Evolutionary conservation across 2,797 vertebrate species (phyloP).

Genomic region (Sebastes minor): DNA sequence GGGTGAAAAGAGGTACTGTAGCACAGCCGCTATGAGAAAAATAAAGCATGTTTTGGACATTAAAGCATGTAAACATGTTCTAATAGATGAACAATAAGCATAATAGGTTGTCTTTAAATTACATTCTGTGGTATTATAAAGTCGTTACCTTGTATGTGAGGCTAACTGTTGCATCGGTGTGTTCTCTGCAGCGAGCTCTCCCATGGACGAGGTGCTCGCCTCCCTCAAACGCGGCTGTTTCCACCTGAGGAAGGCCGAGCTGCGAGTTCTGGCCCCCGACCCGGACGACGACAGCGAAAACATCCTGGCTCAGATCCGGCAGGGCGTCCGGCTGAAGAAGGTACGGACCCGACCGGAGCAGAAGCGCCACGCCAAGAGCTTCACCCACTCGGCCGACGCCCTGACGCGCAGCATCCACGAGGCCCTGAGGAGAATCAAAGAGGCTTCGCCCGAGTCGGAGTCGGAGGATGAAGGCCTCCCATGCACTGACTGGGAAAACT

Average conservation of each 20-base stretch:
- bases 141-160: neutral
- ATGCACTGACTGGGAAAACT: constrained; percentile 97
- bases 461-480: constrained; percentile 94
- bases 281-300: constrained; percentile 94
- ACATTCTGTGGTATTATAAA: neutral
- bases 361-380: constrained; percentile 81
- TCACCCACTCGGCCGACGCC: constrained; percentile 89
- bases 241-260: constrained; percentile 96
- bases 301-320: constrained; percentile 98
- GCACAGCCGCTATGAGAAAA: no score
- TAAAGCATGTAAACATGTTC: no score
- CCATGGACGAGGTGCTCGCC: constrained; percentile 98
- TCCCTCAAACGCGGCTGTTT: constrained; percentile 97
- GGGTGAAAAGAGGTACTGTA: no score
- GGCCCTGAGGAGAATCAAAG: constrained; percentile 95
- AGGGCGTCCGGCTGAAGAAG: constrained; percentile 95
- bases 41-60: no score
- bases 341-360: constrained; percentile 87
- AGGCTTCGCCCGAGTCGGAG: constrained; percentile 96
- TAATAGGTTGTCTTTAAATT: no score
- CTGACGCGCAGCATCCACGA: constrained; percentile 98
- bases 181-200: constrained; percentile 88
- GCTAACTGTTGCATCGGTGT: neutral
- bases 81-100: no score
- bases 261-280: constrained; percentile 92